phyloP scores from a whole-genome alignment of 2,888 invertebrate species.

The Hyposoter didymator region DNA sequence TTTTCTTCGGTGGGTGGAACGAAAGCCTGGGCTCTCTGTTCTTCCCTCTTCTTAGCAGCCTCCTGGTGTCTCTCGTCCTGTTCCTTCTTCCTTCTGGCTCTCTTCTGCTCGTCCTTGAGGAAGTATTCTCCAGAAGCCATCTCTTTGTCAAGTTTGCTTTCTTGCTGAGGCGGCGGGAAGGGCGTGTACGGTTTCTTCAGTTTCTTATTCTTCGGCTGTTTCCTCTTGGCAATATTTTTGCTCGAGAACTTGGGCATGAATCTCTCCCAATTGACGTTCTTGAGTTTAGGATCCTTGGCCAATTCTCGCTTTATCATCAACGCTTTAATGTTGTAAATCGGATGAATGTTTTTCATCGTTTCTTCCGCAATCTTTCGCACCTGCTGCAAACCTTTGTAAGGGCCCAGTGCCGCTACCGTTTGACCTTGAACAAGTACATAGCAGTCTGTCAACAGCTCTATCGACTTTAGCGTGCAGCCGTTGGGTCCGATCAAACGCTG shows the following conservation, averaged over 20 bases:
- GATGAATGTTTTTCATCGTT: constrained; percentile 99
- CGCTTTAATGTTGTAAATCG: constrained; percentile 98
- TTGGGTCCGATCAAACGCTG: constrained; percentile 98
- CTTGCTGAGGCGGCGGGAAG: constrained; percentile 97
- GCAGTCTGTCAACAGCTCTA: constrained; percentile 97
- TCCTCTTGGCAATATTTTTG: constrained; percentile 95
- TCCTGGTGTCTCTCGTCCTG: constrained; percentile 92
- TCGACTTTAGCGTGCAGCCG: constrained; percentile 98
- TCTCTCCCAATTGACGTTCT: constrained; percentile 98
- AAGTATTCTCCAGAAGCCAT: constrained; percentile 99
- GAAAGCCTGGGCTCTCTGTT: constrained; percentile 92
- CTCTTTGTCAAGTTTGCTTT: constrained; percentile 97
- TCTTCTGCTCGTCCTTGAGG: constrained; percentile 93
- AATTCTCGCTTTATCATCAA: constrained; percentile 99
- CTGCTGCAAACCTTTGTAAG: constrained; percentile 93
- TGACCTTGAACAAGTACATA: constrained; percentile 99
- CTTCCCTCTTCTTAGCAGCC: constrained; percentile 90
- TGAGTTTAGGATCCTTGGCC: constrained; percentile 95
- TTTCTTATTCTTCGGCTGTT: constrained; percentile 94
- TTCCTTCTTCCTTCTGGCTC: constrained; percentile 89
- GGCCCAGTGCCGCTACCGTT: constrained; percentile 98
- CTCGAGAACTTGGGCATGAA: constrained; percentile 97
- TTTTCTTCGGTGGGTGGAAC: constrained; percentile 90
- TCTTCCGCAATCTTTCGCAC: constrained; percentile 96
- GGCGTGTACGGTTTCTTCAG: constrained; percentile 98